Percentiles rank a stretch among this genome's conserved stretches.
Evolutionary conservation across 2,113 vertebrate genomes (phyloP).

Genomic region (Muscicapa adusta): DNA sequence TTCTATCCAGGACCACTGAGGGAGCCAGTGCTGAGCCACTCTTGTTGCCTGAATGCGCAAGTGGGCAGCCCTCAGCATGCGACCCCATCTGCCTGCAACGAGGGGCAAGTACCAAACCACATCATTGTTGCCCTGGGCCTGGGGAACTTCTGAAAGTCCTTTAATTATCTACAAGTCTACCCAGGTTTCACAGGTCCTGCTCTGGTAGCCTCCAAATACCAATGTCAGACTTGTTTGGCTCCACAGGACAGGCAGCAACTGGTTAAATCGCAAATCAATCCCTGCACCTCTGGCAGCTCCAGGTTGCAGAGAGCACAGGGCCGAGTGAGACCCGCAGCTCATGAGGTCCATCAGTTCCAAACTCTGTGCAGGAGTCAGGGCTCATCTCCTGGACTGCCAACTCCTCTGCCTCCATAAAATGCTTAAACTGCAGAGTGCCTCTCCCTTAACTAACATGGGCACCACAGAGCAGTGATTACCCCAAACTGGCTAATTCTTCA

Average conservation of each 20-base stretch:
- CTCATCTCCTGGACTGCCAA: background rate
- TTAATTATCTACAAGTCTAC: background rate
- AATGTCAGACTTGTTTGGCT: constrained; percentile 64
- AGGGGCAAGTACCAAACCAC: background rate
- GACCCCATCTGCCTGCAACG: background rate
- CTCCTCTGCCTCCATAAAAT: background rate
- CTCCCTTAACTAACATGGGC: background rate
- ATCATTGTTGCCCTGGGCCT: background rate
- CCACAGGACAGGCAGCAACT: constrained; percentile 66
- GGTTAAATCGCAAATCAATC: constrained; percentile 64
- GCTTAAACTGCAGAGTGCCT: background rate
- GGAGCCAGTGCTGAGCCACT: background rate
- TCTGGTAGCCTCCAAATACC: constrained; percentile 25
- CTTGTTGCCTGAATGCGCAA: background rate
- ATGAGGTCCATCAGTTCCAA: background rate
- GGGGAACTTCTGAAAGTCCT: background rate
- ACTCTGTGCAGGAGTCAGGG: background rate
- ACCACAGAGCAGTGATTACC: background rate
- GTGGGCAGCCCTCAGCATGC: background rate
- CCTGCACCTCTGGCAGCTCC: background rate
- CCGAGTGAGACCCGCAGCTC: rapidly evolving
- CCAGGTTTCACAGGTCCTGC: background rate
- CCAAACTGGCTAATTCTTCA: constrained; percentile 23
- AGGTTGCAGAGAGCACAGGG: background rate
- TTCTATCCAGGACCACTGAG: background rate